Percentiles rank a stretch among this genome's conserved stretches.
Conservation (phyloP, 30 jellyfish, hydroid and myxozoan genomes). For the Cassiopea andromeda region DNA sequence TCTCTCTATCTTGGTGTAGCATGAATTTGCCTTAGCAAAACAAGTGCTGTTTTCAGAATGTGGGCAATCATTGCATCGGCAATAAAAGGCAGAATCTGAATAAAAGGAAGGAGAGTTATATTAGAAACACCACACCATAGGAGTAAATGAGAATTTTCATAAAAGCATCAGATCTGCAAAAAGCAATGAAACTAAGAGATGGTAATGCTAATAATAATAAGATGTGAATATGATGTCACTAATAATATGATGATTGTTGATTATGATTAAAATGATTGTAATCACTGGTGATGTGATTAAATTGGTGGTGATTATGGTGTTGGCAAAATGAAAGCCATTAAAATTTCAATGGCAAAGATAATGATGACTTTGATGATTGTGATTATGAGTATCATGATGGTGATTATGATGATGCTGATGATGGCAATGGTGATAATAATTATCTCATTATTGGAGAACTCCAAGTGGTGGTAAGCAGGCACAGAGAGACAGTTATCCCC, state of each 20-base stretch:
- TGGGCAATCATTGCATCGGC: conserved; percentile 67
- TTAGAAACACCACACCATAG: too few relatives aligned
- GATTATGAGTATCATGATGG: background rate
- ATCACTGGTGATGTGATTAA: background rate
- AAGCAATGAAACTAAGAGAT: background rate
- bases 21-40: conserved; percentile 20
- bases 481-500: too few relatives aligned
- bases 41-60: conserved; percentile 47
- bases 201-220: background rate
- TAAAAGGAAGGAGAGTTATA: background rate
- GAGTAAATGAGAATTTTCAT: background rate
- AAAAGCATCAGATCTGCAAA: background rate
- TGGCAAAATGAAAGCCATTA: background rate
- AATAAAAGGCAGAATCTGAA: conserved; percentile 26
- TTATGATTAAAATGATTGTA: background rate
- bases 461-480: too few relatives aligned
- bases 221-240: background rate
- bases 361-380: conserved; percentile 5
- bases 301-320: background rate
- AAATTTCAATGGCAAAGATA: background rate
- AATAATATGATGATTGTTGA: background rate
- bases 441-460: too few relatives aligned
- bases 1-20: conserved; percentile 48
- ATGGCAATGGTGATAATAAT: too few relatives aligned
- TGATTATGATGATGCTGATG: too few relatives aligned